A percentile compares a stretch with the other conserved stretches of the same genome.
Evolutionary conservation across 2,888 invertebrate species (phyloP).

Genomic region (Bruchidius siliquastri): DNA sequence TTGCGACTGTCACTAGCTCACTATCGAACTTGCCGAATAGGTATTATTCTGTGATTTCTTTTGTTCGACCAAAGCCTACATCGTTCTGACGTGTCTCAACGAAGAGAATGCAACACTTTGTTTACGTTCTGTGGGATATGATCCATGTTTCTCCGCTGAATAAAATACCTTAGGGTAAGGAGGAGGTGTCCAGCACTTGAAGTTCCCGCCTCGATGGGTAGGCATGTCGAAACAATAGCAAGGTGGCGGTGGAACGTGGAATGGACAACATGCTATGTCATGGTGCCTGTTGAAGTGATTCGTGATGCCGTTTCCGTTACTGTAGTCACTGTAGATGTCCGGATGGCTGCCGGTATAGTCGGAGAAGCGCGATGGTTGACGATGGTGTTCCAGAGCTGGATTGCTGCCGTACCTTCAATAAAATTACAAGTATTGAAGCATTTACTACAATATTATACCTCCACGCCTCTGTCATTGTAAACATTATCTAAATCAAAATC

Average conservation of each 20-base stretch:
- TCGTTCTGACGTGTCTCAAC: too few relatives aligned
- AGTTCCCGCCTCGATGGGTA: constrained; percentile 32
- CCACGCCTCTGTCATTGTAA: too few relatives aligned
- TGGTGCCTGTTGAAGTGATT: constrained; percentile 29
- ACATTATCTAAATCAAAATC: too few relatives aligned
- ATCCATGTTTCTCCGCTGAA: not conserved
- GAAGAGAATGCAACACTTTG: too few relatives aligned
- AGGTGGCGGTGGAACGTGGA: constrained; percentile 38
- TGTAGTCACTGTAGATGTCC: constrained; percentile 42
- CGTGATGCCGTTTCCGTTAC: constrained; percentile 11
- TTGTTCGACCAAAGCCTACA: too few relatives aligned
- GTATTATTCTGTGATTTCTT: too few relatives aligned
- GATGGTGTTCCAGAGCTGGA: constrained; percentile 42
- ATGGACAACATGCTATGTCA: constrained; percentile 32
- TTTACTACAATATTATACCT: too few relatives aligned
- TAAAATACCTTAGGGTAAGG: constrained; percentile 35
- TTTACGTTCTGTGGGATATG: not conserved
- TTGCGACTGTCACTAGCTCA: too few relatives aligned
- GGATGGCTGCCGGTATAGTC: constrained; percentile 42
- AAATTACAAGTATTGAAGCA: not conserved
- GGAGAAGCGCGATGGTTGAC: constrained; percentile 23
- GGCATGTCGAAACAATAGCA: constrained; percentile 30
- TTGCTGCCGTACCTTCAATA: constrained; percentile 45
- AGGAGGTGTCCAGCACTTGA: constrained; percentile 41
- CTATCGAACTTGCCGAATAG: too few relatives aligned